These are phyloP conservation scores for Picus viridis DNA, from an alignment of 2,797 vertebrate genomes.

Conservation along the genomic window DNA sequence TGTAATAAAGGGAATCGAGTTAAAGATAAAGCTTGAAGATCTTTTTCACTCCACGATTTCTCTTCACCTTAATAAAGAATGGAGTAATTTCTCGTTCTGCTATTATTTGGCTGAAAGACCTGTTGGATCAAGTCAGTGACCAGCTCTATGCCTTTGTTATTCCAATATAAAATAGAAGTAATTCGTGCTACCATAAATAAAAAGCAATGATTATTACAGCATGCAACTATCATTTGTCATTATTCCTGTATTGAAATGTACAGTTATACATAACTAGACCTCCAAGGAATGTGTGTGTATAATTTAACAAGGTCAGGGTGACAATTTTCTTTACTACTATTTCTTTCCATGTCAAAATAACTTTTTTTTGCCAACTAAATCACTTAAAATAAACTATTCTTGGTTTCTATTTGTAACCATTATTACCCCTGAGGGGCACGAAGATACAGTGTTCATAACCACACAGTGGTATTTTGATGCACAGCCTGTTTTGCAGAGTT, in stretches of 20 bases:
- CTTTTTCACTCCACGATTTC: not conserved
- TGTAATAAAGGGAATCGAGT: not conserved
- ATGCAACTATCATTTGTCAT: not conserved
- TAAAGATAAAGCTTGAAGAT: rapidly evolving
- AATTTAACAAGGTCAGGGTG: not conserved
- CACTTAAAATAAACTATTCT: not conserved
- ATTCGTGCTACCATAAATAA: not conserved
- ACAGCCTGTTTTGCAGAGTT: not conserved
- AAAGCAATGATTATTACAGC: not conserved
- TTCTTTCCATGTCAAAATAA: not conserved
- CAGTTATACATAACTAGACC: not conserved
- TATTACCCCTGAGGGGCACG: not conserved
- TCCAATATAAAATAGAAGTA: not conserved
- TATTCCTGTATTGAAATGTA: not conserved
- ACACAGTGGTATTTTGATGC: not conserved
- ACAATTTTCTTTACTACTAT: not conserved
- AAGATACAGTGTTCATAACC: not conserved
- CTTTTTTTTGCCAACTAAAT: not conserved
- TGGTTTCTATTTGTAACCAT: not conserved
- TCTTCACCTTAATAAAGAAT: not conserved
- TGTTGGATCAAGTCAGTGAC: not conserved
- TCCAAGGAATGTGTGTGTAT: not conserved
- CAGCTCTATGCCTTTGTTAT: not conserved
- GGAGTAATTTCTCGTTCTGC: not conserved
- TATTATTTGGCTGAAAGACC: not conserved